phyloP scores from a whole-genome alignment of 1,140 invertebrate genomes.

The Drosophila pseudoobscura region DNA sequence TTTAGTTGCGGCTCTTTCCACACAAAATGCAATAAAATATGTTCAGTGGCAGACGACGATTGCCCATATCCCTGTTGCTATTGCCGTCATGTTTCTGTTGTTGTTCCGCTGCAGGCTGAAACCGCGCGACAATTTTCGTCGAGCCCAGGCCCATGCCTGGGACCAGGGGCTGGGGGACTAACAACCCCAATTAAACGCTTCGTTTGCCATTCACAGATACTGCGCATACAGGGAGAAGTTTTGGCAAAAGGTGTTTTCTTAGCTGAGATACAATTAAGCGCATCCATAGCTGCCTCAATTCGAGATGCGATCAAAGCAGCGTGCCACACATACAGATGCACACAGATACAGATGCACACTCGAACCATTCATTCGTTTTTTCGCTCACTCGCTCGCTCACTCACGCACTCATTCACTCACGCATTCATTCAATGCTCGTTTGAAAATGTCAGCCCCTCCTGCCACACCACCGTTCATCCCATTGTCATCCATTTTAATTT shows the following conservation, averaged over 20 bases:
- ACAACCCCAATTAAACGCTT: conserved; percentile 80
- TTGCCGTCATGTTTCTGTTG: no score
- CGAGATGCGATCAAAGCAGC: conserved; percentile 15
- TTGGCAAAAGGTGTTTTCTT: conserved; percentile 73
- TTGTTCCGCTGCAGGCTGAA: neutral
- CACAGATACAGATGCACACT: conserved; percentile 23
- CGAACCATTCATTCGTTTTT: conserved; percentile 13
- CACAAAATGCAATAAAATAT: conserved; percentile 68
- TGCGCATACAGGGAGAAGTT: conserved; percentile 37
- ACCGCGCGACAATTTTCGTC: conserved; percentile 28
- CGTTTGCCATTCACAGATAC: conserved; percentile 29
- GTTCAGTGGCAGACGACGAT: conserved; percentile 54
- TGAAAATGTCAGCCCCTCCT: conserved; percentile 45
- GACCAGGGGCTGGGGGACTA: conserved; percentile 42
- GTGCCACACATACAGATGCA: conserved; percentile 37
- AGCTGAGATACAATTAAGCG: conserved; percentile 48
- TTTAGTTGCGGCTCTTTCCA: conserved; percentile 11
- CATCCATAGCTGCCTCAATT: no score
- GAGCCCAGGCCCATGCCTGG: no score
- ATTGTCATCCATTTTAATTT: conserved; percentile 82
- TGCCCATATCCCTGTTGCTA: conserved; percentile 10
- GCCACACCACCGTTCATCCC: conserved; percentile 43
- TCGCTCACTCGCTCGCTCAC: conserved; percentile 18
- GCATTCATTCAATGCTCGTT: conserved; percentile 73
- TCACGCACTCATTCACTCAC: conserved; percentile 24